phyloP scores from a whole-genome alignment of 2,113 vertebrate species.

The Chlamydotis undulata region DNA sequence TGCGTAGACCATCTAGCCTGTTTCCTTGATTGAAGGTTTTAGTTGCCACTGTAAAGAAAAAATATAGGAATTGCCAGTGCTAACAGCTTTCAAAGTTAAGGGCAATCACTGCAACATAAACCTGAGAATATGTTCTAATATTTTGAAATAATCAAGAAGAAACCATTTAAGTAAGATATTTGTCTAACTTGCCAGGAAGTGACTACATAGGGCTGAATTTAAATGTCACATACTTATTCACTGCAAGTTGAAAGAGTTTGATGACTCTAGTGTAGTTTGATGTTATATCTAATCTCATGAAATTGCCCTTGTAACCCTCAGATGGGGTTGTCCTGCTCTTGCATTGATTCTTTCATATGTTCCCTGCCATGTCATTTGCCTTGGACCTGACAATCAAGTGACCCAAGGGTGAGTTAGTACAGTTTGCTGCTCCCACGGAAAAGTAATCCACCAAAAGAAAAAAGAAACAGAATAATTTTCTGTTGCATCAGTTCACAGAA shows the following conservation, averaged over 20 bases:
- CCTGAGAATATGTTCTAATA: neutral
- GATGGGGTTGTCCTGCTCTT: neutral
- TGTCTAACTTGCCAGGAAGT: neutral
- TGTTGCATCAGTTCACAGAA: neutral
- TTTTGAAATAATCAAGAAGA: neutral
- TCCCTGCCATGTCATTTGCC: neutral
- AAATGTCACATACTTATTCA: neutral
- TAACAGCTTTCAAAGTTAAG: neutral
- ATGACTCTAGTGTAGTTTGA: neutral
- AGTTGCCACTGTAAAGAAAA: neutral
- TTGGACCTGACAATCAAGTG: neutral
- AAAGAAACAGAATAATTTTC: neutral
- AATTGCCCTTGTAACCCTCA: neutral
- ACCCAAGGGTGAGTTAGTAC: neutral
- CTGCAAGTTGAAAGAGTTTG: neutral
- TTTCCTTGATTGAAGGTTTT: neutral
- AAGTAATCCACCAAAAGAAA: neutral
- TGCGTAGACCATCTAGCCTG: neutral
- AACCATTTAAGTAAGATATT: neutral
- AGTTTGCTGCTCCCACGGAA: neutral
- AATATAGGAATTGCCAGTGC: neutral
- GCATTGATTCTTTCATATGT: neutral
- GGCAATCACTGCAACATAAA: neutral
- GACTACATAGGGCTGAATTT: neutral
- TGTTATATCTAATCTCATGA: neutral